Evolutionary conservation across 2,888 invertebrate genomes (phyloP).

Genomic region (Cosmorhoe ocellata): DNA sequence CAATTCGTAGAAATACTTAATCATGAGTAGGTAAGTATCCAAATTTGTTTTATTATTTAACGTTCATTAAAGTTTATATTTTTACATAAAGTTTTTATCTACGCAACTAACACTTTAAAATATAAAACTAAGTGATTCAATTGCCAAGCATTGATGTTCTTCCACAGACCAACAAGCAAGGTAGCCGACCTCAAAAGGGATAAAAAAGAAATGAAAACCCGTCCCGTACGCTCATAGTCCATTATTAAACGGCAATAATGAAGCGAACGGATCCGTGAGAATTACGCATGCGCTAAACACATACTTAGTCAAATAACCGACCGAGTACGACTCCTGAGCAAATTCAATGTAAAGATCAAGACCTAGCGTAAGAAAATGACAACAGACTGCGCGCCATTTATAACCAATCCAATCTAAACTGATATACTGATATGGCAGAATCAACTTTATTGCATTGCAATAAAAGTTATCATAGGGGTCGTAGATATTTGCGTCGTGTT

Average conservation of each 20-base stretch:
- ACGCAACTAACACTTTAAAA: background rate
- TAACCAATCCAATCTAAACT: slow-evolving; percentile 42
- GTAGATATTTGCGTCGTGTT: slow-evolving; percentile 44
- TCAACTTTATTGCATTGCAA: slow-evolving; percentile 42
- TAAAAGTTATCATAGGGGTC: slow-evolving; percentile 37
- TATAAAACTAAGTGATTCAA: background rate
- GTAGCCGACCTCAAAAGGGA: slow-evolving; percentile 36
- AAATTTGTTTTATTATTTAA: no score
- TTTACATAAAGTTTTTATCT: no score
- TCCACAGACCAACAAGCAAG: slow-evolving; percentile 33
- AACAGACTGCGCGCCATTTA: slow-evolving; percentile 59
- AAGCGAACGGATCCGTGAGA: slow-evolving; percentile 60
- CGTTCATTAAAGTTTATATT: no score
- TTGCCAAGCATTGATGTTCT: slow-evolving; percentile 3
- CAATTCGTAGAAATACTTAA: background rate
- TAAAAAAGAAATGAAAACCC: slow-evolving; percentile 46
- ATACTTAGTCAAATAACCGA: slow-evolving; percentile 51
- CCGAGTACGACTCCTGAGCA: slow-evolving; percentile 44
- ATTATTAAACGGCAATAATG: slow-evolving; percentile 57
- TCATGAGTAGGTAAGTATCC: background rate
- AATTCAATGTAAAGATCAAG: slow-evolving; percentile 79
- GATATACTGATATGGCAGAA: slow-evolving; percentile 38
- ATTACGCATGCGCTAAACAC: slow-evolving; percentile 57
- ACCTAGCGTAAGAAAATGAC: slow-evolving; percentile 49
- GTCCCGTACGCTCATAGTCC: slow-evolving; percentile 42